Conservation (phyloP, 2,797 vertebrate genomes). For the Dryobates pubescens region DNA sequence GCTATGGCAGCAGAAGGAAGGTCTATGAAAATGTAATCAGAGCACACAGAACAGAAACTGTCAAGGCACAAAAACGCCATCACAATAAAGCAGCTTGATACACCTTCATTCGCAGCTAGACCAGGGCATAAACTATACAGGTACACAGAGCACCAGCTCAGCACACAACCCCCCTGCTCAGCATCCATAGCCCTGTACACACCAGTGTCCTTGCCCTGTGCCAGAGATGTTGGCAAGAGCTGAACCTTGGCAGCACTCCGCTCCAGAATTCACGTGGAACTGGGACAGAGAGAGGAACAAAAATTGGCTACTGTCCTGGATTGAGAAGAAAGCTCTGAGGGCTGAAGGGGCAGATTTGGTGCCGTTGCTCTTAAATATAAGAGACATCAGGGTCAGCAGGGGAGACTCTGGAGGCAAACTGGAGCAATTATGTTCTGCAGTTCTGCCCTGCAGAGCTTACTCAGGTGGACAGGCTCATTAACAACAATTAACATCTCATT, state of each 20-base stretch:
- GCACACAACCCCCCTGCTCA: neutral
- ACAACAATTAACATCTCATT: slow-evolving; percentile 56
- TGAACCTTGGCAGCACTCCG: neutral
- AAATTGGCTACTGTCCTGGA: slow-evolving; percentile 2
- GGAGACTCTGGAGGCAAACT: neutral
- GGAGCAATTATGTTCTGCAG: neutral
- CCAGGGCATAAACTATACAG: fast-evolving
- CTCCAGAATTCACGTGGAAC: neutral
- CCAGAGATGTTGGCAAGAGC: neutral
- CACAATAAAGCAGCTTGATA: neutral
- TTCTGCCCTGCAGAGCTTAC: slow-evolving; percentile 23
- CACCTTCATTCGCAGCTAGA: neutral
- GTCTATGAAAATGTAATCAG: neutral
- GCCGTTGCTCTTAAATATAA: neutral
- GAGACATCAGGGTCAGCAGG: neutral
- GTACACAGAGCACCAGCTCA: neutral
- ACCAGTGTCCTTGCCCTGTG: neutral
- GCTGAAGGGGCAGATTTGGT: neutral
- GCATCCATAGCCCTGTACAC: neutral
- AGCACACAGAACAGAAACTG: neutral
- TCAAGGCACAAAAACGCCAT: neutral
- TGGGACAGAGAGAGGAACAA: neutral
- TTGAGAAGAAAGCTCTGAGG: neutral
- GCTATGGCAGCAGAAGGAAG: neutral
- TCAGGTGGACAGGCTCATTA: slow-evolving; percentile 49